Evolutionary conservation across 2,888 invertebrate genomes (phyloP).

Genomic region (Dione juno): DNA sequence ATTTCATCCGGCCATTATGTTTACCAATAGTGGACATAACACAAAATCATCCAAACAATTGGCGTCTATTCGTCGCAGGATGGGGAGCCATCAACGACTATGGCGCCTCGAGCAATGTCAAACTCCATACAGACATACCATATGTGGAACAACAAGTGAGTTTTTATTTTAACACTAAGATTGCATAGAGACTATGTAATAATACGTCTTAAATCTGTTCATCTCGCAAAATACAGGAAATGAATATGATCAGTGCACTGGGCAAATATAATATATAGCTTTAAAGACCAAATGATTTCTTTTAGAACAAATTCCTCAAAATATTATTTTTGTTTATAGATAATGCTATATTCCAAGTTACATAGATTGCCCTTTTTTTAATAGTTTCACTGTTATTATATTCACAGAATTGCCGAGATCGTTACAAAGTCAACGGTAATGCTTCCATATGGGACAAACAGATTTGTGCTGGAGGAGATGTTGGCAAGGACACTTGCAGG

Average conservation of each 20-base stretch:
- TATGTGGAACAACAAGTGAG: conserved; percentile 50
- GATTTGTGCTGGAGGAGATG: conserved; percentile 84
- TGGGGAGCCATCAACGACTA: conserved; percentile 78
- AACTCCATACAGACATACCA: conserved; percentile 57
- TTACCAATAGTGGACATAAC: conserved; percentile 60
- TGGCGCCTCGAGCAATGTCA: conserved; percentile 52
- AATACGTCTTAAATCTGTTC: too few relatives aligned
- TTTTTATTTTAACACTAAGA: background rate
- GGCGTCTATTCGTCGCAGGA: conserved; percentile 66
- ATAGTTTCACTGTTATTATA: background rate
- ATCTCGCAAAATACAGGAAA: too few relatives aligned
- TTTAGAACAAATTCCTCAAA: too few relatives aligned
- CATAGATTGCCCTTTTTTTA: background rate
- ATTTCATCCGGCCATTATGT: conserved; percentile 71
- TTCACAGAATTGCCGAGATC: conserved; percentile 43
- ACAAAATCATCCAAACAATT: conserved; percentile 37
- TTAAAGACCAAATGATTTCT: too few relatives aligned
- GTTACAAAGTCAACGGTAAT: conserved; percentile 22
- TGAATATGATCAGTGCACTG: too few relatives aligned
- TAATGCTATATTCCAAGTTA: background rate
- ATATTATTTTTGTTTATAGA: too few relatives aligned
- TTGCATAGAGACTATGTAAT: too few relatives aligned
- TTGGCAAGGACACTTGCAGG: conserved; percentile 82
- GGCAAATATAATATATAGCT: too few relatives aligned
- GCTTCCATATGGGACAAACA: conserved; percentile 53